Percentiles rank a stretch among this genome's conserved stretches.
These are phyloP conservation scores for Cylas formicarius DNA, from an alignment of 1,140 invertebrate species.

Conservation along the genomic window DNA sequence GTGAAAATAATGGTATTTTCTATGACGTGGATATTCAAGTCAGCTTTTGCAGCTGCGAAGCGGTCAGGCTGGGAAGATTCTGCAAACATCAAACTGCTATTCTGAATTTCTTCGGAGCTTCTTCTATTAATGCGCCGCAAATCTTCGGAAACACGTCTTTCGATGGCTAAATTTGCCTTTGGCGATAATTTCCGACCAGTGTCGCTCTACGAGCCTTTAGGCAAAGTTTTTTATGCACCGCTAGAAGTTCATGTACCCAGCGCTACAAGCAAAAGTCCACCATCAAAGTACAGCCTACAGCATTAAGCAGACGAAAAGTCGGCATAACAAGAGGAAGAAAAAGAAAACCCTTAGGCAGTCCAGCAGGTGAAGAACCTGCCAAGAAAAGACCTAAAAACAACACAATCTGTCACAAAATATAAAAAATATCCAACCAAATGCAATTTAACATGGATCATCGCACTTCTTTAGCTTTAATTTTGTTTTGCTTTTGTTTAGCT, in stretches of 20 bases:
- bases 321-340: slow-evolving; percentile 10
- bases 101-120: slow-evolving; percentile 7
- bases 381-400: slow-evolving; percentile 5
- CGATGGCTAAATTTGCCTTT: slow-evolving; percentile 12
- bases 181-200: slow-evolving; percentile 10
- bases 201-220: not conserved
- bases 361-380: slow-evolving; percentile 6
- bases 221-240: slow-evolving; percentile 8
- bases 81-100: slow-evolving; percentile 11
- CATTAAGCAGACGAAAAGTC: slow-evolving; percentile 7
- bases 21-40: slow-evolving; percentile 11
- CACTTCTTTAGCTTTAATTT: too few species aligned
- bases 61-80: slow-evolving; percentile 9
- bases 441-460: slow-evolving; percentile 9
- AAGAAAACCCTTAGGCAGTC: slow-evolving; percentile 9
- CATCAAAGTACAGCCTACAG: slow-evolving; percentile 11
- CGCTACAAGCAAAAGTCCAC: slow-evolving; percentile 1
- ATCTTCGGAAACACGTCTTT: slow-evolving; percentile 7
- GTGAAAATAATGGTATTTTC: too few species aligned
- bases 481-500: too few species aligned
- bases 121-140: slow-evolving; percentile 6
- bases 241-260: not conserved
- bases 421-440: not conserved
- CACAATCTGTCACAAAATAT: slow-evolving; percentile 11
- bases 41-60: slow-evolving; percentile 8